A percentile compares a stretch with the other conserved stretches of the same genome.
Evolutionary conservation across 2,113 vertebrate genomes (phyloP).

Genomic region (Nettapus auritus): DNA sequence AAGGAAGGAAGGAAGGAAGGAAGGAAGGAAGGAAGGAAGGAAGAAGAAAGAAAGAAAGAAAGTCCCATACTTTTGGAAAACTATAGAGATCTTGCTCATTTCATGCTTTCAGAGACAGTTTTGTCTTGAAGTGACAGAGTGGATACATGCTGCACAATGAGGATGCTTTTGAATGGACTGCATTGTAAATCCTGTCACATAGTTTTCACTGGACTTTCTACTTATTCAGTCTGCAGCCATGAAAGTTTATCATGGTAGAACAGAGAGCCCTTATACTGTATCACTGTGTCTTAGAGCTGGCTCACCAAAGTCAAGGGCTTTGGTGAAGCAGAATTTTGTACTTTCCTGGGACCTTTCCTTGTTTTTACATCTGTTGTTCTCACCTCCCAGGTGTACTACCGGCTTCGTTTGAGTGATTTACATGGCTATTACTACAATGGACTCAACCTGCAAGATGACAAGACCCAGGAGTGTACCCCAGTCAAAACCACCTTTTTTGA

Average conservation of each 20-base stretch:
- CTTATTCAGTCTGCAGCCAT: not conserved
- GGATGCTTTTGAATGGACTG: not conserved
- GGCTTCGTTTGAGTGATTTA: not conserved
- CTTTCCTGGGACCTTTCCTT: not conserved
- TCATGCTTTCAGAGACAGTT: not conserved
- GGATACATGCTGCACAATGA: not conserved
- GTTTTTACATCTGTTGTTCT: not conserved
- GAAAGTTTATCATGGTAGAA: not conserved
- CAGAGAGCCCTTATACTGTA: not conserved
- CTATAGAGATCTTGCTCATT: not conserved
- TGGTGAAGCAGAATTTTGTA: not conserved
- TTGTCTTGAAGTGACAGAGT: not conserved
- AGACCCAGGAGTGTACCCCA: constrained; percentile 35
- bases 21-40: too few species aligned
- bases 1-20: too few species aligned
- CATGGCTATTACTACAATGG: constrained; percentile 65
- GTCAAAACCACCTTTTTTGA: constrained; percentile 69
- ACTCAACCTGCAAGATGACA: constrained; percentile 69
- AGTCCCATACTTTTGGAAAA: not conserved
- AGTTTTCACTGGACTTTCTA: not conserved
- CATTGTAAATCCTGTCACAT: not conserved
- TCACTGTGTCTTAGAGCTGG: not conserved
- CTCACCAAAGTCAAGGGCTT: not conserved
- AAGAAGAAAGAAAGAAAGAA: not conserved
- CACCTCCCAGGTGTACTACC: constrained; percentile 65